These are phyloP conservation scores for Pyrrhura leucotis DNA, from an alignment of 2,797 vertebrate species.

Conservation along the genomic window DNA sequence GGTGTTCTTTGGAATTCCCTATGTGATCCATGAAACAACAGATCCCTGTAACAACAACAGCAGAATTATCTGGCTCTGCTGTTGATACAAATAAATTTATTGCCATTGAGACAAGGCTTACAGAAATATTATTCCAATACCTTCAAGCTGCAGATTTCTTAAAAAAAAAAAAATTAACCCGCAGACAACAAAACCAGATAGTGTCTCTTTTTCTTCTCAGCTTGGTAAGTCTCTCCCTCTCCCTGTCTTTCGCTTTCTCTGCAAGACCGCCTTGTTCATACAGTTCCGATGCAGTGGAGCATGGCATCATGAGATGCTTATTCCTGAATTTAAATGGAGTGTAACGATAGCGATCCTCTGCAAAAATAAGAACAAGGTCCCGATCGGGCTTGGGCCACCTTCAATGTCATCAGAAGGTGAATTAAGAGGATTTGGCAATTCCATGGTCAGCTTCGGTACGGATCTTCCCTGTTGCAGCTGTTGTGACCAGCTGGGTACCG, in stretches of 20 bases:
- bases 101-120: conserved; percentile 30
- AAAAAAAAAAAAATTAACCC: background rate
- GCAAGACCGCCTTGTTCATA: conserved; percentile 42
- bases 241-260: conserved; percentile 26
- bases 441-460: conserved; percentile 14
- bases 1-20: conserved; percentile 22
- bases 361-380: conserved; percentile 13
- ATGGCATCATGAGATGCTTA: conserved; percentile 67
- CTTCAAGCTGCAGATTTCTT: conserved; percentile 45
- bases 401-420: conserved; percentile 46
- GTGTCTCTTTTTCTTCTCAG: conserved; percentile 27
- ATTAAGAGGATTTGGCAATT: conserved; percentile 59
- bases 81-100: conserved; percentile 42
- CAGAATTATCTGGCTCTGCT: conserved; percentile 14
- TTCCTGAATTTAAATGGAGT: conserved; percentile 65
- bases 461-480: conserved; percentile 25
- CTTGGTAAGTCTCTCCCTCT: conserved; percentile 11
- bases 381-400: conserved; percentile 7
- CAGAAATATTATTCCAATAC: conserved; percentile 39
- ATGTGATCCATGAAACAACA: background rate
- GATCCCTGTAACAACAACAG: background rate
- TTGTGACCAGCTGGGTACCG: background rate
- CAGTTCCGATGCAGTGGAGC: conserved; percentile 68
- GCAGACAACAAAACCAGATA: background rate
- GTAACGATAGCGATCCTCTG: conserved; percentile 23